Evolutionary conservation across 2,113 vertebrate genomes (phyloP), one percentile per base, ranked within the genome.

Genomic region (Callipepla californica): DNA sequence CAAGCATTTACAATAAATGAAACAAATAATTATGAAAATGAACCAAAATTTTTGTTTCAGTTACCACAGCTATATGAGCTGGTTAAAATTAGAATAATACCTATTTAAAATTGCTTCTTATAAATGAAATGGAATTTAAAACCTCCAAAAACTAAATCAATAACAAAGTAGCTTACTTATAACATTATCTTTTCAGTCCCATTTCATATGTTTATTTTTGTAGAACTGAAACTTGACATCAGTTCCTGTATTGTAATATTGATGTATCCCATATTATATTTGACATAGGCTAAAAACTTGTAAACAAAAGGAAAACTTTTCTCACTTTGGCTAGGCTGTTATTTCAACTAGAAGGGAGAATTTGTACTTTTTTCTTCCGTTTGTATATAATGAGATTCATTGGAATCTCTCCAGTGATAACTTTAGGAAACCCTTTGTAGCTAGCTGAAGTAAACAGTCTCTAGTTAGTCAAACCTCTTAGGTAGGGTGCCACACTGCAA

Each of bases 401-500:
- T 19, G 26, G 23, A 75, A 55, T 17, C 17, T 89, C 92, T 79
- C 50, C 14, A 78, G 16, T 32, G 42, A 51, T 38, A 70, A n/a
- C 30, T 62, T 38, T 11, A 85, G 5, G 20, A 94, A 57, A 7
- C 6, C 17, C 2, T 69, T 91, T 36, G 18, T 61, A 83, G 91
- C 68, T 80, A 96, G 44, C 69, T 94, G 88, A 91, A 95, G n/a
- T 87, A 89, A 97, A 91, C 82, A 82, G 7, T 28, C 16, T 69
- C n/a, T 58, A 62, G 59, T 19, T 66, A 70, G 21, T 30, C 28
- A 88, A 80, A 55, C 22, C 19, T 70, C 7, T 69, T 9, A 25
- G 3, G 13, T 14, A 86, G 16, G 6, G 7, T 80, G 25, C 11
- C 45, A 74, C 72, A 83, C 9, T 77, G 51, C 13, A 20, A 9